These are phyloP conservation scores for Polietes domitor DNA, from an alignment of 2,888 invertebrate genomes.

Conservation along the genomic window DNA sequence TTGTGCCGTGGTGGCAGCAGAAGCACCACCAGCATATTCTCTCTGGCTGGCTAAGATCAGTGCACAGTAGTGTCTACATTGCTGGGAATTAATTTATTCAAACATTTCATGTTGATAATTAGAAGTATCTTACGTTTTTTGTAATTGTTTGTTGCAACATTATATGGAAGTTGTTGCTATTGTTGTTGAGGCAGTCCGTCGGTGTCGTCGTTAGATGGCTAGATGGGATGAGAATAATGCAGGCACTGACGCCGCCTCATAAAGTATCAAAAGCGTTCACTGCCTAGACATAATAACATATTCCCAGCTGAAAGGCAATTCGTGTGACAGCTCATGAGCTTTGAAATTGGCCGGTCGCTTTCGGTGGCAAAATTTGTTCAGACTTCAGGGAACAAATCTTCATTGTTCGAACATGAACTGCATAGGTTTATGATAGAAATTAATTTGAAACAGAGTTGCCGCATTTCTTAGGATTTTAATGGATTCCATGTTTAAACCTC, in stretches of 20 bases:
- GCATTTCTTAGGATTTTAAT: too few species aligned
- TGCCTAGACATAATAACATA: constrained; percentile 55
- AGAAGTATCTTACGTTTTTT: constrained; percentile 44
- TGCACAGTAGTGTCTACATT: not conserved
- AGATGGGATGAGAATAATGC: not conserved
- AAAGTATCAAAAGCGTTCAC: not conserved
- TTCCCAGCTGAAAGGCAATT: constrained; percentile 32
- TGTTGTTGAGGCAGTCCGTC: not conserved
- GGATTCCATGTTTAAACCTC: too few species aligned
- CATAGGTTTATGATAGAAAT: too few species aligned
- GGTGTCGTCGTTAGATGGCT: constrained; percentile 38
- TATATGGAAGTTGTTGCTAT: constrained; percentile 16
- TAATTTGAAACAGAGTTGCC: too few species aligned
- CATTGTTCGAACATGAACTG: too few species aligned
- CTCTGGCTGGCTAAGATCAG: not conserved
- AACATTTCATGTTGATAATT: constrained; percentile 56
- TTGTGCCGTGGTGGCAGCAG: too few species aligned
- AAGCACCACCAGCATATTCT: not conserved
- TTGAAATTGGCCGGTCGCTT: not conserved
- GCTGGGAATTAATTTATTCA: constrained; percentile 23
- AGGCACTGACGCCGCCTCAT: not conserved
- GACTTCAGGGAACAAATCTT: too few species aligned
- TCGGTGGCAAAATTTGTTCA: too few species aligned
- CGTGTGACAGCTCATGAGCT: constrained; percentile 50
- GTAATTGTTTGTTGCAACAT: constrained; percentile 53